Conservation (phyloP, 2,888 invertebrate species). For the Leptothorax acervorum region DNA sequence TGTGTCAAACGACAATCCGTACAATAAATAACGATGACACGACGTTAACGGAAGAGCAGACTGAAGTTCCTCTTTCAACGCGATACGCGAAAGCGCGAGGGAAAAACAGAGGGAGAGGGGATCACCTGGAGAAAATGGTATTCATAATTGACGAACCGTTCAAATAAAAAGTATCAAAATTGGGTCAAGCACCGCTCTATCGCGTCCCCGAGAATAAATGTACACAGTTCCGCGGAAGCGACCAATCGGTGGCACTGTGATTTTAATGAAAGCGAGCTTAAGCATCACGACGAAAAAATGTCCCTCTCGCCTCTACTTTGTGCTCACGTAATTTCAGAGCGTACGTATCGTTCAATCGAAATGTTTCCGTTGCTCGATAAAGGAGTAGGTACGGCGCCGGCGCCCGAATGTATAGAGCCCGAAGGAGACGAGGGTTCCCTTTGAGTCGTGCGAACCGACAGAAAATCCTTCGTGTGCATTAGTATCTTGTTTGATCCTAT, state of each 20-base stretch:
- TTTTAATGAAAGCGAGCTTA: slow-evolving; percentile 46
- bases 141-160: slow-evolving; percentile 66
- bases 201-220: slow-evolving; percentile 48
- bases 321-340: slow-evolving; percentile 26
- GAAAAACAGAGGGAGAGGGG: not conserved
- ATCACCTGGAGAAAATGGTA: slow-evolving; percentile 25
- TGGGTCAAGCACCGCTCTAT: slow-evolving; percentile 58
- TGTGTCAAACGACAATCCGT: not conserved
- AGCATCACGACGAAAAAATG: slow-evolving; percentile 7
- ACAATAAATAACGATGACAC: slow-evolving; percentile 36
- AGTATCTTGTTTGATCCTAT: slow-evolving; percentile 35
- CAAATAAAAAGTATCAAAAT: slow-evolving; percentile 63
- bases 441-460: slow-evolving; percentile 19
- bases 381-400: not conserved
- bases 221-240: not conserved
- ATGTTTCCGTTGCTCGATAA: slow-evolving; percentile 20
- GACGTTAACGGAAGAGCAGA: slow-evolving; percentile 17
- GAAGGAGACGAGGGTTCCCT: not conserved
- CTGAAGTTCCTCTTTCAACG: slow-evolving; percentile 1
- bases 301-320: not conserved
- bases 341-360: slow-evolving; percentile 24
- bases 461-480: slow-evolving; percentile 30
- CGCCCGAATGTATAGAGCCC: not conserved
- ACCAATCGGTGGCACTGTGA: slow-evolving; percentile 8
- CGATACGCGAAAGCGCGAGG: not conserved